Evolutionary conservation across 2,797 vertebrate genomes (phyloP), one percentile per base, ranked within the genome.

Genomic region (Hypotaenidia philippensis): DNA sequence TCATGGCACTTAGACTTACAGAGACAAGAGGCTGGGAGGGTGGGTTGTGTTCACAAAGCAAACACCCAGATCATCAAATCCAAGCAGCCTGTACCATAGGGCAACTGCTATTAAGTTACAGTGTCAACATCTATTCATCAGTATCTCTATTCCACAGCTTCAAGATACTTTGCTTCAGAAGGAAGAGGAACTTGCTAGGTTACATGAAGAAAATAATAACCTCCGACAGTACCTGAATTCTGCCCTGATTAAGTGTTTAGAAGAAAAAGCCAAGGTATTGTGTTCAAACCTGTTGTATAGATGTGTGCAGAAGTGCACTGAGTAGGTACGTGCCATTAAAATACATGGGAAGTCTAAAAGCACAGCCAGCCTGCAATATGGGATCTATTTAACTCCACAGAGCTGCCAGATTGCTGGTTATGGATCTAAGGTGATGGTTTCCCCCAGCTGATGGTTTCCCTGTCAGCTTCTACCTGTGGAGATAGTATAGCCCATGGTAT

Each of bases 121-220:
- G 91, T 97, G 89, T 98, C 97, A 98, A 97, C 89, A 97, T 38
- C 83, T 94, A 96, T 90, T 98, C 87, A 97, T 94, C 83, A 82
- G 32, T 97, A 94, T 95, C 70, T 95, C 68, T 93, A 44, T 94
- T 96, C 90, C 85, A 64, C 95, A 99, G 99, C 99, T 99, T 21
- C 99, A 99, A 97, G 99, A 99, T 92, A 98, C 98, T 21, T 96
- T 99, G 94, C 96, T 99, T 82, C 99, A 99, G 98, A 99, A 98
- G 92, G 99, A 99, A 92, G 99, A 99, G 96, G 99, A 99, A 97
- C 98, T 99, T 88, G 98, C 98, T 79, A 96, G 98, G 47, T 97
- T 99, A 64, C 99, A 99, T 61, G 98, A 99, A 85, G 99, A 99
- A 96, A 99, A 99, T 97, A 98, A 97, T 95, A 99, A 99, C 85